phyloP scores from a whole-genome alignment of 1,140 invertebrate genomes.

The Riptortus pedestris region DNA sequence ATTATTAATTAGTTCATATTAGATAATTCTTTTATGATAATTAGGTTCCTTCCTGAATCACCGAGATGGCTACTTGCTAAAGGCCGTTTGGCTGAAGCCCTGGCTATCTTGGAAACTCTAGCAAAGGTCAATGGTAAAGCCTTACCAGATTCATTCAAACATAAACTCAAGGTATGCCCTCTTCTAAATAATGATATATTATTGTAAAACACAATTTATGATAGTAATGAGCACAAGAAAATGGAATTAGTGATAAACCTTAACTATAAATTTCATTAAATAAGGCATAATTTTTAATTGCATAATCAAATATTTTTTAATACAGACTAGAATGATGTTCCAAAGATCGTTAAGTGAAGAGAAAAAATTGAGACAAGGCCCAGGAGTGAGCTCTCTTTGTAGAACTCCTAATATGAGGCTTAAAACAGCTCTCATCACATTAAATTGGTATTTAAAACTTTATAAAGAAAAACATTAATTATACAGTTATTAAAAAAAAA shows the following conservation, averaged over 20 bases:
- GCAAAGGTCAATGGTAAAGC: slow-evolving; percentile 65
- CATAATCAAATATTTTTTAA: no score
- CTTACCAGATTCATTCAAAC: slow-evolving; percentile 57
- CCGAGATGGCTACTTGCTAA: slow-evolving; percentile 73
- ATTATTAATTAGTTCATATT: not conserved
- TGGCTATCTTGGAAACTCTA: slow-evolving; percentile 60
- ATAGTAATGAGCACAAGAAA: no score
- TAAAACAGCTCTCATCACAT: slow-evolving; percentile 48
- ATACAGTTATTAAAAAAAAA: no score
- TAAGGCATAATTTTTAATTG: no score
- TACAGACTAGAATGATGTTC: slow-evolving; percentile 53
- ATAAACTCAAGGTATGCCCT: slow-evolving; percentile 47
- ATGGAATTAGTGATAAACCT: no score
- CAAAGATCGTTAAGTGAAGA: slow-evolving; percentile 52
- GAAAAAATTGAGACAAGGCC: slow-evolving; percentile 45
- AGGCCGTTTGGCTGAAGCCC: slow-evolving; percentile 66
- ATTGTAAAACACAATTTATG: no score
- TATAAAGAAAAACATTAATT: no score
- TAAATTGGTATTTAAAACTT: slow-evolving; percentile 50
- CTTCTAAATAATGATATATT: no score
- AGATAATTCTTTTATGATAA: slow-evolving; percentile 18
- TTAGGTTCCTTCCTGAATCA: slow-evolving; percentile 68
- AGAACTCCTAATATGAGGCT: slow-evolving; percentile 76
- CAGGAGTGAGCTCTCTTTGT: slow-evolving; percentile 60
- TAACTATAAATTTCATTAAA: no score